Evolutionary conservation across 1,140 invertebrate species (phyloP).

Genomic region (Drosophila melanogaster): Release_6_plus_ISO1_MT NT_037436.4:15596501-15597000

Average conservation of each 20-base stretch:
- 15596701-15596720: slow-evolving; percentile 14
- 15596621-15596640: slow-evolving; percentile 9
- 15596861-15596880: neutral
- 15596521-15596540: slow-evolving; percentile 9
- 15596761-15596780: neutral
- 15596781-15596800: no score
- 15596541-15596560: slow-evolving; percentile 17
- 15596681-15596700: slow-evolving; percentile 10
- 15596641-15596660: slow-evolving; percentile 26
- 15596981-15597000: no score
- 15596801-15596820: no score
- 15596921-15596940: neutral
- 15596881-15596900: neutral
- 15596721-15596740: neutral
- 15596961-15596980: neutral
- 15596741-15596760: neutral
- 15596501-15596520: neutral
- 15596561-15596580: slow-evolving; percentile 12
- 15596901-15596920: neutral
- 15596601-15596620: slow-evolving; percentile 35
- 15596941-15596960: neutral
- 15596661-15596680: slow-evolving; percentile 22
- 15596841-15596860: neutral
- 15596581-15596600: slow-evolving; percentile 27
- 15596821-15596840: no score